Base-by-base conservation (phyloP, 2,888 invertebrate genomes). In the Andricus quercusramuli region DNA sequence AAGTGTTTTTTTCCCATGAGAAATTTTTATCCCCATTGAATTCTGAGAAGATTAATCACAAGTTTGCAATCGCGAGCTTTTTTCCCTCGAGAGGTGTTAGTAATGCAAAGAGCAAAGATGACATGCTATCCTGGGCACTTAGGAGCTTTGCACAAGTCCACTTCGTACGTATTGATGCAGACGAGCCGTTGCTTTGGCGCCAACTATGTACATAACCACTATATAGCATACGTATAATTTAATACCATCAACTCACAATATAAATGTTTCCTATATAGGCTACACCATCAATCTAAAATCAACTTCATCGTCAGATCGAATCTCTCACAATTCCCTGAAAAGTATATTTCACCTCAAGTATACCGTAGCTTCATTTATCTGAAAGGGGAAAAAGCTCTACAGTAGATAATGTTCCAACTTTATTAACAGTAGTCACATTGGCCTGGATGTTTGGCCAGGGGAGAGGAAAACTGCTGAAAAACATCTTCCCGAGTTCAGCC, bases 31-130 rank as follows among this genome's bases (percentile, higher is more conserved):
- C 1, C 62, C 13, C 25, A 62, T 25, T 62, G 25, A 62, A 62
- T 25, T 62, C 62, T 62, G 62, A 62, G 62, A 25, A 62, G 62
- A 62, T 62, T 62, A 62, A 62, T 62, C 25, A 25, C 62, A 62
- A 62, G 62, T 62, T n/a, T 62, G 62, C 15, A 62, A 62, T 62
- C 62, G 25, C 15, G 15, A 62, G 25, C 13, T 62, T 62, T 62
- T 62, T 56, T 6, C 62, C 62, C 22, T 62, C 4, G 25, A 15
- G 25, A 62, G 22, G 62, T 62, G 25, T 62, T 62, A 25, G 62
- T 25, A 62, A 62, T 62, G 62, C 62, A 62, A 62, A 62, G 25
- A 25, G 62, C 62, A 62, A 62, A 62, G 62, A 62, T 62, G 62
- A 62, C 25, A 25, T 62, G 62, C 62, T 62, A 62, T 62, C 62